phyloP scores from a whole-genome alignment of 23 tunicate genomes.

The Phallusia fumigata region DNA sequence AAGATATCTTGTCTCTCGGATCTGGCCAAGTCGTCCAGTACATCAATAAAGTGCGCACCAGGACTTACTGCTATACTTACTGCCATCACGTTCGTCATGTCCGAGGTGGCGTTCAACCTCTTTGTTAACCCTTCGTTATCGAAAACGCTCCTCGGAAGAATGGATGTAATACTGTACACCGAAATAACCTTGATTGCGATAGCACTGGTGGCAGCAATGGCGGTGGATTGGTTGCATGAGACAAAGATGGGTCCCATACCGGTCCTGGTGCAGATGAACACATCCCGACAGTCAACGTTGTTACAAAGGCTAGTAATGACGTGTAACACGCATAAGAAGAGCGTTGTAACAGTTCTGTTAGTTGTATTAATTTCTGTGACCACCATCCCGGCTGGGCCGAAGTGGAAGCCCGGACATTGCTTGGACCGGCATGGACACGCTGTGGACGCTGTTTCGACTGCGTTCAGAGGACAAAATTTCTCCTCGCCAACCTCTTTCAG shows the following conservation, averaged over 20 bases:
- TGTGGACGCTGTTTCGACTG: not conserved
- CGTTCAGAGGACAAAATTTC: not conserved
- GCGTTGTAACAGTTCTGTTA: not conserved
- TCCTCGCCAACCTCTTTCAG: not conserved
- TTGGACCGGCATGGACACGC: not conserved
- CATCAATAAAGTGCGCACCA: not conserved
- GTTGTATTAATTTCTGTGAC: not conserved
- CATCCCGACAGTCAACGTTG: not conserved
- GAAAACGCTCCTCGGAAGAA: not conserved
- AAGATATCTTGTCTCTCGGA: not conserved
- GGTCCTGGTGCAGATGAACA: not conserved
- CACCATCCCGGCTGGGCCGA: not conserved
- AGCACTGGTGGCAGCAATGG: not conserved
- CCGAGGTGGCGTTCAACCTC: not conserved
- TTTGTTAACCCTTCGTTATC: conserved; percentile 1
- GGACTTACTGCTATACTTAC: not conserved
- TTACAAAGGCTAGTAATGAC: not conserved
- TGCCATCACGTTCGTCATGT: not conserved
- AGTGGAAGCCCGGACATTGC: not conserved
- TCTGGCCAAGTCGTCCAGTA: not conserved
- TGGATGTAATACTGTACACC: not conserved
- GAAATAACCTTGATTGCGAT: not conserved
- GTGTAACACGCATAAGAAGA: not conserved
- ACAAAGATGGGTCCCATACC: not conserved
- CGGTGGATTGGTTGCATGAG: not conserved